Percentiles rank a stretch among this genome's conserved stretches.
Conservation (phyloP, 2,888 invertebrate genomes). For the Nephrocerus scutellatus region DNA sequence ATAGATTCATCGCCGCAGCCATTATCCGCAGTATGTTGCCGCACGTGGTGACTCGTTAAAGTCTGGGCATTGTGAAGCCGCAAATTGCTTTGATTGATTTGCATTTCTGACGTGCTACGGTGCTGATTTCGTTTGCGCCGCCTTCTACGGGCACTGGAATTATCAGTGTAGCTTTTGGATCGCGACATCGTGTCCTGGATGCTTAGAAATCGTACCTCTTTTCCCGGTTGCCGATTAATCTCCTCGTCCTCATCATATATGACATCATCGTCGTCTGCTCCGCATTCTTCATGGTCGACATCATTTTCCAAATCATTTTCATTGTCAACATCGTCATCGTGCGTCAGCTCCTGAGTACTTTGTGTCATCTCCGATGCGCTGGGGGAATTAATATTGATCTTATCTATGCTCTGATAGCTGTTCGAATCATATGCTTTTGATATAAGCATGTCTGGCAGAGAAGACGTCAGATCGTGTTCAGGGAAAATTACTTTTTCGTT, state of each 20-base stretch:
- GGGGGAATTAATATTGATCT: slow-evolving; percentile 42
- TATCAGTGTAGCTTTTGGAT: slow-evolving; percentile 52
- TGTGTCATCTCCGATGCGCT: slow-evolving; percentile 43
- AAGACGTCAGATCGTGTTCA: slow-evolving; percentile 49
- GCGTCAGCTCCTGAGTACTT: slow-evolving; percentile 43
- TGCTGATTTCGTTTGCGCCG: slow-evolving; percentile 42
- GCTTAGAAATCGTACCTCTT: slow-evolving; percentile 45
- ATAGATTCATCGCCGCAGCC: slow-evolving; percentile 65
- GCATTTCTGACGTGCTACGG: slow-evolving; percentile 45
- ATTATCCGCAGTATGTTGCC: slow-evolving; percentile 27
- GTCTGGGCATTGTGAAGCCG: slow-evolving; percentile 41
- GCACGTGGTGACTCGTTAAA: background rate
- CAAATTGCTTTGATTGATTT: slow-evolving; percentile 43
- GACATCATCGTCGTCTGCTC: slow-evolving; percentile 15
- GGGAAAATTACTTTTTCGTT: slow-evolving; percentile 46
- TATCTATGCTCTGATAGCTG: slow-evolving; percentile 45
- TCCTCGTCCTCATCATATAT: slow-evolving; percentile 17
- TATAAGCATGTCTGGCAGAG: slow-evolving; percentile 54
- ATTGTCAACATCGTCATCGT: slow-evolving; percentile 38
- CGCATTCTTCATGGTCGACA: slow-evolving; percentile 21
- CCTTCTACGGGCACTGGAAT: slow-evolving; percentile 42
- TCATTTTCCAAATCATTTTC: slow-evolving; percentile 26
- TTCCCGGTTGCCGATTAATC: slow-evolving; percentile 28
- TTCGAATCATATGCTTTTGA: slow-evolving; percentile 43
- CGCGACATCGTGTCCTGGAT: slow-evolving; percentile 49